Evolutionary conservation across 2,888 invertebrate species (phyloP), one percentile per base, ranked within the genome.

Genomic region (Pristionchus japonicus): DNA sequence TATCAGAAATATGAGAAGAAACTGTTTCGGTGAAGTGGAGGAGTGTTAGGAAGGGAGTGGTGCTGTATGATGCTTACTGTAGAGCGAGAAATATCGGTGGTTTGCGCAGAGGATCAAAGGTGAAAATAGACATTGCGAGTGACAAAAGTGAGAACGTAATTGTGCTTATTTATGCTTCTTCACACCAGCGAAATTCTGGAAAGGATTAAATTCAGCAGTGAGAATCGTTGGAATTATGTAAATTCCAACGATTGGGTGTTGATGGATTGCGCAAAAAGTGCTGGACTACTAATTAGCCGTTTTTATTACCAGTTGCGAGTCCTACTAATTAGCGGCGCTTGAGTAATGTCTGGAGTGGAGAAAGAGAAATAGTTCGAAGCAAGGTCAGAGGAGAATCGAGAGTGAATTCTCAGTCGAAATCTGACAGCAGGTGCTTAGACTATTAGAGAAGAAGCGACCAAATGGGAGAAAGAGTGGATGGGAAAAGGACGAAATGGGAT

Each of bases 391-490:
- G 15, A 47, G 6, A 15, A 31, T 11, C 2, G 43, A 64, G 77
- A 43, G 40, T 23, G 77, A 77, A 43, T 77, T 77, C 43, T 23
- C n/a, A 43, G 77, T 77, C 43, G 77, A 77, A 77, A 77, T 43
- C 77, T 77, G 77, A 77, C 77, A 47, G 77, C 77, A 77, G 77
- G 77, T 77, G 77, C 77, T 47, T 34, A 27, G n/a, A 31, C 70
- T 43, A 77, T 77, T 77, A 77, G 77, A 77, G 77, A 77, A 77
- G 70, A 70, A 70, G 70, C 70, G 31, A 37, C 70, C 70, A 70
- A 70, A 70, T 70, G 70, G 70, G 70, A 70, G 37, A 37, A 70
- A 37, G 20, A 70, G 37, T 3, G 37, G 37, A 70, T 70, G 70
- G 70, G 31, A 67, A 37, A 27, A 11, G 27, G 61, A 67, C 13